phyloP scores from a whole-genome alignment of 2,113 vertebrate genomes.

The Poeciliopsis prolifica region DNA sequence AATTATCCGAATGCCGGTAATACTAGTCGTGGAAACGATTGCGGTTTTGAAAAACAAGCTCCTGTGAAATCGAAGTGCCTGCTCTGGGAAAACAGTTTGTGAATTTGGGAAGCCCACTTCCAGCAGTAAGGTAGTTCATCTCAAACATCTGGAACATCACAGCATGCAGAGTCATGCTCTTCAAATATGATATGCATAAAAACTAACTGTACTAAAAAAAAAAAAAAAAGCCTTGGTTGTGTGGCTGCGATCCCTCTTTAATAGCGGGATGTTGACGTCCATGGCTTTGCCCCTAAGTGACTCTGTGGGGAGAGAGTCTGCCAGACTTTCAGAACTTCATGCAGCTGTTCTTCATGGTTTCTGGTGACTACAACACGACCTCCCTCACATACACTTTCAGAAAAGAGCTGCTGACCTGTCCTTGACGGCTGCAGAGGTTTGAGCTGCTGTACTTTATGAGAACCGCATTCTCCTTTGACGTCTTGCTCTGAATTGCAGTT shows the following conservation, averaged over 20 bases:
- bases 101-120: slow-evolving; percentile 27
- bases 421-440: not conserved
- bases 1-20: slow-evolving; percentile 59
- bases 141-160: slow-evolving; percentile 34
- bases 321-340: not conserved
- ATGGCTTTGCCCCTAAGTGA: slow-evolving; percentile 24
- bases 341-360: slow-evolving; percentile 16
- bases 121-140: slow-evolving; percentile 2
- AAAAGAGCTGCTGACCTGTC: not conserved
- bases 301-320: not conserved
- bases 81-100: slow-evolving; percentile 19
- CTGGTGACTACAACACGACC: not conserved
- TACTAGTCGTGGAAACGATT: slow-evolving; percentile 56
- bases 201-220: not conserved
- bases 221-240: not conserved
- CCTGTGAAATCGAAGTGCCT: slow-evolving; percentile 23
- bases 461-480: slow-evolving; percentile 67
- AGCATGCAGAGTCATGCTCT: slow-evolving; percentile 44
- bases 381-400: not conserved
- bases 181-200: slow-evolving; percentile 16
- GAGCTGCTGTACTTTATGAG: slow-evolving; percentile 34
- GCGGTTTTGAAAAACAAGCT: slow-evolving; percentile 38
- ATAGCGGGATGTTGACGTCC: not conserved
- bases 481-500: slow-evolving; percentile 55
- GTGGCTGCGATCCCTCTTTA: not conserved